A percentile compares a stretch with the other conserved stretches of the same genome.
Evolutionary conservation across 2,797 vertebrate genomes (phyloP).

Genomic region (Sebastes vulpes): DNA sequence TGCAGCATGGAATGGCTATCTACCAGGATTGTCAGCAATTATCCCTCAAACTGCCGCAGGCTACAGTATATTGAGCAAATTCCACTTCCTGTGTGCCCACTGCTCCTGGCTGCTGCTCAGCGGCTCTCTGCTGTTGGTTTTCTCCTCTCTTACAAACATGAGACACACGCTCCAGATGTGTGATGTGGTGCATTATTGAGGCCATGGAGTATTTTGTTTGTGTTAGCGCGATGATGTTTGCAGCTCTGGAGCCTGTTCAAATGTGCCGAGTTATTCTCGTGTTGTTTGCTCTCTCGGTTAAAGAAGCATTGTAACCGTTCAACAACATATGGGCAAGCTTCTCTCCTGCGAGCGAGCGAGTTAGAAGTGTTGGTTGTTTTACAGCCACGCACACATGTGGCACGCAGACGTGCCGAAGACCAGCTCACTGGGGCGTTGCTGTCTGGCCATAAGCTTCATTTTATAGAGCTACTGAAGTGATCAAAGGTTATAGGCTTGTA

Average conservation of each 20-base stretch:
- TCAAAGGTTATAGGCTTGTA: conserved; percentile 51
- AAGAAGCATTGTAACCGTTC: conserved; percentile 50
- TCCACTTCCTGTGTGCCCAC: conserved; percentile 65
- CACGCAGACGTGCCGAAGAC: conserved; percentile 62
- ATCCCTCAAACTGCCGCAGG: conserved; percentile 68
- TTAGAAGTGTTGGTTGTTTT: conserved; percentile 51
- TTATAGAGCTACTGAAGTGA: conserved; percentile 67
- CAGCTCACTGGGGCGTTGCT: conserved; percentile 47
- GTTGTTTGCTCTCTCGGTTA: conserved; percentile 58
- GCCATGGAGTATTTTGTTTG: conserved; percentile 55
- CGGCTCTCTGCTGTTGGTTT: conserved; percentile 50
- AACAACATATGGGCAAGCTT: conserved; percentile 38
- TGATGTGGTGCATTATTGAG: conserved; percentile 57
- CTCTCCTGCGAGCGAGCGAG: conserved; percentile 25
- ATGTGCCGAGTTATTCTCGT: conserved; percentile 59
- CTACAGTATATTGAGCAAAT: conserved; percentile 75
- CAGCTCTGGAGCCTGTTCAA: conserved; percentile 50
- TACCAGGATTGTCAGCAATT: conserved; percentile 71
- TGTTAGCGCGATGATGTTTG: conserved; percentile 53
- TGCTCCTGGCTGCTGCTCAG: conserved; percentile 46
- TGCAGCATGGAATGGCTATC: conserved; percentile 50
- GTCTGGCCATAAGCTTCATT: conserved; percentile 49
- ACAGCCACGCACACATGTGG: conserved; percentile 73
- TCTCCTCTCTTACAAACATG: conserved; percentile 37
- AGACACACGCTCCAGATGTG: conserved; percentile 63